A percentile compares a stretch with the other conserved stretches of the same genome.
Conservation (phyloP, 2,113 vertebrate genomes). For the Gnathonemus longibarbis region DNA sequence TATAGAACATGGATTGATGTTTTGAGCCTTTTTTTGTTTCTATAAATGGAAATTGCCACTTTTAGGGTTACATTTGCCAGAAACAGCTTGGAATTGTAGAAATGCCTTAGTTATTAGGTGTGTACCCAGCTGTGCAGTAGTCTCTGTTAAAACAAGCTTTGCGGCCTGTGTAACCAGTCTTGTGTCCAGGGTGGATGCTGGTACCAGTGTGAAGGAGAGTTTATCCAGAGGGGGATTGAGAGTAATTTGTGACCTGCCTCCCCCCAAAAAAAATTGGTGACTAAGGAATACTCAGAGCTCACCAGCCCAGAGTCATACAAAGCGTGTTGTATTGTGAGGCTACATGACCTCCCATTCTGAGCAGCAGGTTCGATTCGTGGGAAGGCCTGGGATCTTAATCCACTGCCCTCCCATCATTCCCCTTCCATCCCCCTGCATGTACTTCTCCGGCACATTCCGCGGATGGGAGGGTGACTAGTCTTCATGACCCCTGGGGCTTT, state of each 20-base stretch:
- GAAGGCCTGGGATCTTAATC: neutral
- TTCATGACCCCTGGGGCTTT: neutral
- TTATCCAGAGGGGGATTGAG: neutral
- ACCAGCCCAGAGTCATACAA: neutral
- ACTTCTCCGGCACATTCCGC: constrained; percentile 16
- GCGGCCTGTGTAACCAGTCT: neutral
- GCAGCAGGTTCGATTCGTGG: neutral
- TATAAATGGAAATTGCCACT: neutral
- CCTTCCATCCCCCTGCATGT: neutral
- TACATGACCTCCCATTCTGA: neutral
- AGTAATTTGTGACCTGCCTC: neutral
- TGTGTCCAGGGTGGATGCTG: neutral
- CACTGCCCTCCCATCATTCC: neutral
- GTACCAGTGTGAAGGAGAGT: neutral
- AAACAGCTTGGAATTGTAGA: neutral
- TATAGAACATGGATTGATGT: neutral
- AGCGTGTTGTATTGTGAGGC: neutral
- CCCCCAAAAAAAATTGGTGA: neutral
- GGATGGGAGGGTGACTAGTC: neutral
- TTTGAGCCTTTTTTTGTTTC: neutral
- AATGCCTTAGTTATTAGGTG: neutral
- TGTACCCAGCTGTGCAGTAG: neutral
- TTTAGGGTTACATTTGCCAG: neutral
- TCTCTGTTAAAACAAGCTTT: neutral
- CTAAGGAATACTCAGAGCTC: neutral